phyloP scores from a whole-genome alignment of 2,888 invertebrate genomes.

The Diploptera punctata region DNA sequence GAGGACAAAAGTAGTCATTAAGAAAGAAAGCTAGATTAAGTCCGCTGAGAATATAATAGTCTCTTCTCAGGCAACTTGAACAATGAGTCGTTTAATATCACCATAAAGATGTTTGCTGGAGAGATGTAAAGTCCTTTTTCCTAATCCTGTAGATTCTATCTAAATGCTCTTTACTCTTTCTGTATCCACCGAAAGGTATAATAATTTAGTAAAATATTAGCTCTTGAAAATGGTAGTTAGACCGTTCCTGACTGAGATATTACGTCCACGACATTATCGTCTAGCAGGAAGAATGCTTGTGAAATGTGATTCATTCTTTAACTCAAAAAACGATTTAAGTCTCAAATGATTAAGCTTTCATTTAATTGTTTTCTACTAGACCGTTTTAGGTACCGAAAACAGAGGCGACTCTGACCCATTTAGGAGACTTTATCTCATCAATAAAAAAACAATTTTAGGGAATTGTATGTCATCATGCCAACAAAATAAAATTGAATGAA shows the following conservation, averaged over 20 bases:
- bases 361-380: too few relatives aligned
- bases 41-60: background rate
- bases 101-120: background rate
- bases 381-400: too few relatives aligned
- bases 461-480: too few relatives aligned
- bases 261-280: background rate
- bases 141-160: background rate
- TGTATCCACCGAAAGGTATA: background rate
- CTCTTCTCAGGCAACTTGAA: background rate
- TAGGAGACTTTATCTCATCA: too few relatives aligned
- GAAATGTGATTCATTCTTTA: too few relatives aligned
- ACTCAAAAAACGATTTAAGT: too few relatives aligned
- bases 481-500: too few relatives aligned
- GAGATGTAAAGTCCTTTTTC: background rate
- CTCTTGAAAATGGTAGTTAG: background rate
- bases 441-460: too few relatives aligned
- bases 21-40: background rate
- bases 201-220: conserved; percentile 2
- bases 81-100: background rate
- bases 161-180: background rate
- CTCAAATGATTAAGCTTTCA: too few relatives aligned
- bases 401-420: too few relatives aligned
- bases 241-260: background rate
- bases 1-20: background rate
- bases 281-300: too few relatives aligned